Evolutionary conservation across 2,113 vertebrate species (phyloP).

Genomic region (Cariama cristata): DNA sequence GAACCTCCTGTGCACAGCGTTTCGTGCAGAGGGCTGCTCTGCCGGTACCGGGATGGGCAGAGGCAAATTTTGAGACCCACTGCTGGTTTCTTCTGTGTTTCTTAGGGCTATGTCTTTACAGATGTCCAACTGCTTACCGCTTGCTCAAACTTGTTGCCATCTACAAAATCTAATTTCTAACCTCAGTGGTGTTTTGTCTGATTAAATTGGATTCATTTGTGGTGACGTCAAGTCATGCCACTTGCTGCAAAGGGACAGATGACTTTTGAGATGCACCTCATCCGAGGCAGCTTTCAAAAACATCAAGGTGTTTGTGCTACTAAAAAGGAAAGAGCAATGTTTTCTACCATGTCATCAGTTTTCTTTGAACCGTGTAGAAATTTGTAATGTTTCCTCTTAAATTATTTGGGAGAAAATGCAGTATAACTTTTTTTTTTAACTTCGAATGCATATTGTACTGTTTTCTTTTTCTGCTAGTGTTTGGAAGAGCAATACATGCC

Average conservation of each 20-base stretch:
- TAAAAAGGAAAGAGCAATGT: not conserved
- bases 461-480: slow-evolving; percentile 77
- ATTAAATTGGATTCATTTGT: not conserved
- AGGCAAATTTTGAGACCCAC: too few relatives aligned
- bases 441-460: not conserved
- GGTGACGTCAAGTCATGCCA: not conserved
- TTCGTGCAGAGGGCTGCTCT: not conserved
- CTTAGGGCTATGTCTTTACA: accelerated
- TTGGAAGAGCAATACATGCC: slow-evolving; percentile 90
- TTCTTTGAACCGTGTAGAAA: not conserved
- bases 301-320: not conserved
- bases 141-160: not conserved
- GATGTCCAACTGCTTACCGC: accelerated
- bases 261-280: accelerated
- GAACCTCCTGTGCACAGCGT: accelerated
- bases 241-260: not conserved
- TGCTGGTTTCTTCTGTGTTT: too few relatives aligned
- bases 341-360: not conserved
- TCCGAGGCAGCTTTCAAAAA: not conserved
- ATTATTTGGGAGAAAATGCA: not conserved
- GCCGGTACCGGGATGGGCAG: not conserved
- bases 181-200: not conserved
- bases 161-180: not conserved
- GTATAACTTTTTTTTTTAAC: not conserved
- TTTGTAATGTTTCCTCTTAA: not conserved